Conservation (phyloP, 2,113 vertebrate species). For the Papio anubis region DNA sequence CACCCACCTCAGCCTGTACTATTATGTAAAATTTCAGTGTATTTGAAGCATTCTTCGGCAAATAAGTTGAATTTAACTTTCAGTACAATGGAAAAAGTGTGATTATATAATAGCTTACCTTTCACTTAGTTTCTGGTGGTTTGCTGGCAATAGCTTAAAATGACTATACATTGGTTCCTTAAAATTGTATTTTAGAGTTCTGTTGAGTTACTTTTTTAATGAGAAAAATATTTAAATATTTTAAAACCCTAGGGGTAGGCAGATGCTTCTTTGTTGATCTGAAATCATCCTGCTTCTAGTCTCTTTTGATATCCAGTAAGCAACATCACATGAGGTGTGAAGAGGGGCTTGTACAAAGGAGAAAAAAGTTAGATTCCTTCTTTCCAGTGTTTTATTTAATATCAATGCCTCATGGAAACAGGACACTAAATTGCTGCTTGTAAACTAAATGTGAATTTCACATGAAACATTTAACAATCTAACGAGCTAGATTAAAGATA, state of each 20-base stretch:
- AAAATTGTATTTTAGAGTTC: slow-evolving; percentile 62
- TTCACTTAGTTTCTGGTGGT: neutral
- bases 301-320: slow-evolving; percentile 53
- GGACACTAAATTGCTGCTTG: slow-evolving; percentile 47
- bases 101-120: neutral
- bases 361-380: neutral
- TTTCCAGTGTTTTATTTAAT: slow-evolving; percentile 10
- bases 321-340: neutral
- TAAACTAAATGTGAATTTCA: slow-evolving; percentile 23
- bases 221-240: slow-evolving; percentile 40
- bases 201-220: slow-evolving; percentile 62
- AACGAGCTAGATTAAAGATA: slow-evolving; percentile 37
- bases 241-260: slow-evolving; percentile 51
- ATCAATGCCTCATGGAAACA: slow-evolving; percentile 8
- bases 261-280: slow-evolving; percentile 53
- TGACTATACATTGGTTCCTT: neutral
- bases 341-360: neutral
- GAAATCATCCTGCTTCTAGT: slow-evolving; percentile 55
- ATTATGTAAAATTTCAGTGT: neutral
- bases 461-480: slow-evolving; percentile 48
- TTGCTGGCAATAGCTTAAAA: too few species aligned
- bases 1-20: neutral
- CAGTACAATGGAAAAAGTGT: neutral
- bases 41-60: slow-evolving; percentile 23
- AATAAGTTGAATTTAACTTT: slow-evolving; percentile 42